Base-by-base conservation (phyloP, 2,888 invertebrate genomes). In the Masnerella sp. region DNA sequence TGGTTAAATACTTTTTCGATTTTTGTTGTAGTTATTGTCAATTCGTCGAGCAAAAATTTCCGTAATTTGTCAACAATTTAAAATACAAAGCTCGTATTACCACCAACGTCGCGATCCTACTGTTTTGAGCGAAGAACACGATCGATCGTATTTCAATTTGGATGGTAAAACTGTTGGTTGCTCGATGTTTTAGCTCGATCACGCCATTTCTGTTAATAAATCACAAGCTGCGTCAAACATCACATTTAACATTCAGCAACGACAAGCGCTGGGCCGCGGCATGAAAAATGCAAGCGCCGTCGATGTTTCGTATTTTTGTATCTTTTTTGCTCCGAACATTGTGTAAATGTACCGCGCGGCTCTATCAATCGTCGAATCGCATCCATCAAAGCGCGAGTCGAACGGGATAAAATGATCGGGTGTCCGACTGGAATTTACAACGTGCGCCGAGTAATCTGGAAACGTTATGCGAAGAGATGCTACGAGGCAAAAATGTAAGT, bases 281-380 rank as follows among this genome's bases (percentile, higher is more conserved):
- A 69, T 61, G 69, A 69, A 69, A 69, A 30, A 69, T 69, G 61
- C 61, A 68, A 68, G 47, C 47, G 54, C 47, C 54, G 59, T 30
- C 54, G 45, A 61, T 69, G 69, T 54, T 54, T 22, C 47, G 45
- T 15, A 43, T 40, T 70, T 70, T 70, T 62, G 47, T 18, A 12
- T 11, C 32, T 15, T 70, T 54, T 62, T 58, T 64, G 25, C 38
- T 36, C 12, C 11, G 49, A 34, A 70, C 64, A 64, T 62, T 70
- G 62, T 62, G 68, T 68, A 73, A 67, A 73, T 68, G 47, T 64
- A 58, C 20, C 42, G 30, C n/a, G 61, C 68, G 49, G 56, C 62
- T 61, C 54, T 67, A 73, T 73, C 73, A 68, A 68, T 73, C 68
- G 73, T 61, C 9, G 58, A 62, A 68, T 64, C 62, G 73, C 61